Conservation (phyloP, 2,113 vertebrate genomes). For the Progne subis region DNA sequence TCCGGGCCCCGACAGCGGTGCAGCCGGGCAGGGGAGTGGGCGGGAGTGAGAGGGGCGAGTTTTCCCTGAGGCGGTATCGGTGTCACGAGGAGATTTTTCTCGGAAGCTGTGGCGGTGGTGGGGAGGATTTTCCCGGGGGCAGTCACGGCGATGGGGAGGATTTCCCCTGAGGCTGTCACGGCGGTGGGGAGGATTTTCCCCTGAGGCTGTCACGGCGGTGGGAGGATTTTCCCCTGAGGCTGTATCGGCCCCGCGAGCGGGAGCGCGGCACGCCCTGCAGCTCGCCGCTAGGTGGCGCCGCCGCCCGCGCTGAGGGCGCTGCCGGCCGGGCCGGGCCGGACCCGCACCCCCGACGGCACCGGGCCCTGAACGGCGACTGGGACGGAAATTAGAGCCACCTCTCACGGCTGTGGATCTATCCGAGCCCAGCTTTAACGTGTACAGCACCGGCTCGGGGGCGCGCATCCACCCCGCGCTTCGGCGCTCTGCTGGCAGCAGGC, state of each 20-base stretch:
- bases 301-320: neutral
- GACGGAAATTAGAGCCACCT: rapidly evolving
- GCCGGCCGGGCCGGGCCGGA: neutral
- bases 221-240: neutral
- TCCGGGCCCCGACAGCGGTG: neutral
- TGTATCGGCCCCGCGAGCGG: no score
- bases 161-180: neutral
- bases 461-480: neutral
- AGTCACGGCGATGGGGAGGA: rapidly evolving
- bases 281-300: neutral
- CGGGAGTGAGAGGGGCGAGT: neutral
- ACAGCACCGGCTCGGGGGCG: neutral
- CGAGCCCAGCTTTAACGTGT: rapidly evolving
- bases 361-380: rapidly evolving
- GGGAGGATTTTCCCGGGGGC: neutral
- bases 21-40: neutral
- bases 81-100: neutral
- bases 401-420: rapidly evolving
- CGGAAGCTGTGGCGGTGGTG: rapidly evolving
- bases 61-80: neutral
- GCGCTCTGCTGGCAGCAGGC: rapidly evolving
- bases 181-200: neutral
- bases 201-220: no score
- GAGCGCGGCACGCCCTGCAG: neutral
- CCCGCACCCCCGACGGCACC: rapidly evolving